Evolutionary conservation across 2,113 vertebrate genomes (phyloP), one percentile per base, ranked within the genome.

Genomic region (Mungos mungo): DNA sequence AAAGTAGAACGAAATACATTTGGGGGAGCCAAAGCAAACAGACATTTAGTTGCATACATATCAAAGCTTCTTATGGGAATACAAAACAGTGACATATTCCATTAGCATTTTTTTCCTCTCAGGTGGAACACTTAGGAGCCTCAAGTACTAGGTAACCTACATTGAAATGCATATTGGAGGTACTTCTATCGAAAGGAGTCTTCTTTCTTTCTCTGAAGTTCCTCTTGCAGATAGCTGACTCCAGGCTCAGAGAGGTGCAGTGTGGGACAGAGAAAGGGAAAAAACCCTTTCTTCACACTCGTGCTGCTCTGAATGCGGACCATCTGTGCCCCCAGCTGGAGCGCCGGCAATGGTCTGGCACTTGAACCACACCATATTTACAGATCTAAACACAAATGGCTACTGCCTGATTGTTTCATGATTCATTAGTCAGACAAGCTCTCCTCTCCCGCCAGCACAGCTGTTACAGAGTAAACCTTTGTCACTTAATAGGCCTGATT

Each of bases 351-450:
- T 99, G 99, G 99, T 99, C 99, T 99, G 99, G 99, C 99, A 99
- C 99, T 99, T 99, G 99, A 99, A 99, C 99, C 99, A 99, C 99
- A 99, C 99, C 99, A 99, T 99, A 99, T 99, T 99, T 99, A 99
- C 99, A 99, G 99, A 99, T 99, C 99, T 99, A 99, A 99, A 99
- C 99, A 99, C 99, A 99, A 99, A 99, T 99, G 99, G 99, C 99
- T 99, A 99, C 99, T 99, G 99, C 99, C 99, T 99, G 99, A 99
- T 99, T 99, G 99, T 99, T 99, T 99, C 99, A 99, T 99, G 99
- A 99, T 99, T 99, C 99, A 99, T 99, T 99, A 99, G 99, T 99
- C 99, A 99, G 99, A 99, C 99, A 99, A 99, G 99, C 99, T 99
- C 99, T 99, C 99, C 99, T 99, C 99, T 99, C 99, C 99, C 99